Base-by-base conservation (phyloP, 1,140 invertebrate genomes). In the Hormaphis cornu region DNA sequence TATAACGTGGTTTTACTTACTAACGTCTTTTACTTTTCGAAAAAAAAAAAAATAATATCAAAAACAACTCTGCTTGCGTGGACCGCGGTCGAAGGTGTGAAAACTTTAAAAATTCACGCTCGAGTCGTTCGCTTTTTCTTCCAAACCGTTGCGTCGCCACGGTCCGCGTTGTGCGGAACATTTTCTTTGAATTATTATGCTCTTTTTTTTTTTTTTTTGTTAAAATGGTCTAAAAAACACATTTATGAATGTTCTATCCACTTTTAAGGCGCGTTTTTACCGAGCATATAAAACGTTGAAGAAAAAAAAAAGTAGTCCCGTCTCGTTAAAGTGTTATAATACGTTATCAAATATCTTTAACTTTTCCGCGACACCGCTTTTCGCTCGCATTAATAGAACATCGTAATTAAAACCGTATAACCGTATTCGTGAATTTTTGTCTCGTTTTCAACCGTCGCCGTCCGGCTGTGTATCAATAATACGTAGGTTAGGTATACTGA, bases 241-340 rank as follows among this genome's bases (percentile, higher is more conserved):
- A 40, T 40, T 24, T 24, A 40, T n/a, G 20, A 37, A 33, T 14
- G 20, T 10, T 40, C 40, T 24, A 24, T 16, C 6, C 9, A 5
- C 16, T 22, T 22, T 56, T 56, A 20, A 37, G 18, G n/a, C n/a
- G n/a, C n/a, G n/a, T n/a, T 28, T 9, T 9, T 28, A 9, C 50
- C 35, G 14, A 40, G 24, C 16, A 56, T n/a, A n/a, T n/a, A 14
- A 24, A 40, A 18, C 3, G 2, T n/a, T n/a, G n/a, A n/a, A 14
- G 12, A 40, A 24, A 33, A 58, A 20, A 14, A 37, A 35, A 24
- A 40, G 40, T 24, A 37, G 18, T 35, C 3, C 20, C 6, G 54
- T 40, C 33, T 58, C 54, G 54, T 58, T 56, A 56, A 56, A 10
- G 30, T 56, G n/a, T n/a, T n/a, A n/a, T n/a, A n/a, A n/a, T n/a